Conservation (phyloP, 1,140 invertebrate species). For the Conus betulinus region DNA sequence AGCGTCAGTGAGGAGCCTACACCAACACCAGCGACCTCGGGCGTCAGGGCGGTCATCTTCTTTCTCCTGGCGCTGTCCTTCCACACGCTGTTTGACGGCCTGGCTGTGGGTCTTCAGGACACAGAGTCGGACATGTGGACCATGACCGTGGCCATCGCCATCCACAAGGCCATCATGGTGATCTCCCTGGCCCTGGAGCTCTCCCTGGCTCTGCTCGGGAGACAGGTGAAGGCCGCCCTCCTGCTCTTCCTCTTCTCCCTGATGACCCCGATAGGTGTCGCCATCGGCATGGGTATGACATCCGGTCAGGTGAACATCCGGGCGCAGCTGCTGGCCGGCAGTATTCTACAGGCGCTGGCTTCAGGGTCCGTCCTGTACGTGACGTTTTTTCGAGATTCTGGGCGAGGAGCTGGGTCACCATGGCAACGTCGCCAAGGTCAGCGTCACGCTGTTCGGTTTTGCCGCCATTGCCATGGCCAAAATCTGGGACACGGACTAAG, state of each 20-base stretch:
- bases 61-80: slow-evolving; percentile 57
- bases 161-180: slow-evolving; percentile 87
- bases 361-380: slow-evolving; percentile 92
- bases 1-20: background rate
- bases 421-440: slow-evolving; percentile 41
- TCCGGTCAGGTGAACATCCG: slow-evolving; percentile 42
- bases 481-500: slow-evolving; percentile 34
- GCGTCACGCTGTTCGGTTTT: slow-evolving; percentile 51
- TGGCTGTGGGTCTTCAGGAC: slow-evolving; percentile 63
- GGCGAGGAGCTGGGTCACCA: slow-evolving; percentile 74
- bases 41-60: slow-evolving; percentile 55
- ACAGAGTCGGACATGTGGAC: slow-evolving; percentile 81
- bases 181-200: slow-evolving; percentile 84
- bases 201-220: slow-evolving; percentile 79
- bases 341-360: slow-evolving; percentile 84
- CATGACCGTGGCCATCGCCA: slow-evolving; percentile 77
- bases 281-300: slow-evolving; percentile 78
- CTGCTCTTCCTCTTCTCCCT: slow-evolving; percentile 78
- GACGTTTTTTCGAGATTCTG: slow-evolving; percentile 86
- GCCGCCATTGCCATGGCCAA: slow-evolving; percentile 45
- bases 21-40: background rate
- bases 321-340: slow-evolving; percentile 71
- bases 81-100: slow-evolving; percentile 62
- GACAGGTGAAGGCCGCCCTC: slow-evolving; percentile 68
- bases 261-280: slow-evolving; percentile 81